Evolutionary conservation across 2,888 invertebrate genomes (phyloP).

Genomic region (Hypena proboscidalis): DNA sequence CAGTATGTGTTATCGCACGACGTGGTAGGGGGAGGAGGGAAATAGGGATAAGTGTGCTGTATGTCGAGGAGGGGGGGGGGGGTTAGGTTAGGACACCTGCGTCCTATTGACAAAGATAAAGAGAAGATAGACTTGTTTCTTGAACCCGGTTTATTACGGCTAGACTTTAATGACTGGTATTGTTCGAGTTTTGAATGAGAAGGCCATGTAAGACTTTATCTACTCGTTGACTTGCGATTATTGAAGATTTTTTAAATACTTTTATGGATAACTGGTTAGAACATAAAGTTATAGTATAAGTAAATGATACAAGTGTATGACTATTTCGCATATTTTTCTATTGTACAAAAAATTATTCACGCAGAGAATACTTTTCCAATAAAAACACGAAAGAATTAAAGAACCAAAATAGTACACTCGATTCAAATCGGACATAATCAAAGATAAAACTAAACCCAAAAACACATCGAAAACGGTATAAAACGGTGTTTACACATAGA

Average conservation of each 20-base stretch:
- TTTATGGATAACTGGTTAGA: no score
- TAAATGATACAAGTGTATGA: no score
- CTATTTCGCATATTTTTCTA: no score
- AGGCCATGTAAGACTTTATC: constrained; percentile 29
- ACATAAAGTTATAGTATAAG: no score
- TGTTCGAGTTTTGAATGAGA: constrained; percentile 57
- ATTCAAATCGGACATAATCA: no score
- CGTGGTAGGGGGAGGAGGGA: constrained; percentile 34
- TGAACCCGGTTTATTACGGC: constrained; percentile 63
- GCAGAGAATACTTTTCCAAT: no score
- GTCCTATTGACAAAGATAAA: constrained; percentile 67
- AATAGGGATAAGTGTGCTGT: no score
- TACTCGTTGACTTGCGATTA: background rate
- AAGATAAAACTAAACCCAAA: no score
- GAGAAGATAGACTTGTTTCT: constrained; percentile 68
- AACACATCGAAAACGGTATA: constrained; percentile 2
- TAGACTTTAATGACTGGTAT: constrained; percentile 66
- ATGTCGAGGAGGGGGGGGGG: constrained; percentile 27
- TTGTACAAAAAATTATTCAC: no score
- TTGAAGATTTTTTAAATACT: no score
- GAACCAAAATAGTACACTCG: no score
- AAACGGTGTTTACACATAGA: constrained; percentile 30
- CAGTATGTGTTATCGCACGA: constrained; percentile 71
- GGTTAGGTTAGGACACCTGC: constrained; percentile 67
- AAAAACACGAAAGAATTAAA: no score